Evolutionary conservation across 2,113 vertebrate genomes (phyloP), one percentile per base, ranked within the genome.

Genomic region (Heliornis fulica): DNA sequence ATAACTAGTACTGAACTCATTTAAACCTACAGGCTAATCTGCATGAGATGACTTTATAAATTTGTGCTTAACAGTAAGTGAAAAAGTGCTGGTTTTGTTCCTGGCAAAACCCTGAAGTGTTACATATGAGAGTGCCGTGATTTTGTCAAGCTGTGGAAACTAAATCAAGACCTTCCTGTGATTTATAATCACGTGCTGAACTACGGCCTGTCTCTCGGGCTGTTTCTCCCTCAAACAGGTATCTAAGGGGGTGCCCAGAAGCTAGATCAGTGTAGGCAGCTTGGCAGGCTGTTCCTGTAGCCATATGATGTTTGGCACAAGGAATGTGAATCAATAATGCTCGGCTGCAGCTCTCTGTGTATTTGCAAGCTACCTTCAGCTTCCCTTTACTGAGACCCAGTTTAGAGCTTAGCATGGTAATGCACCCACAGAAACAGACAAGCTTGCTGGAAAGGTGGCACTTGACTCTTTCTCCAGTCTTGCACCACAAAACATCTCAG

Each of bases 381-480:
- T 32, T 56, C 14, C 10, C 21, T 3, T 57, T 48, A 20, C 54
- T 29, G 63, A 64, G 40, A 45, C 21, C 14, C 18, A 28, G 13
- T 43, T 51, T 34, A 46, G 19, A 81, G 63, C 59, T 11, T 12
- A 28, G 23, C 8, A 2, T 4, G 14, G 26, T 13, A 3, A 17
- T 34, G 40, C 15, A 4, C 25, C 43, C 9, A 4, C 12, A 29
- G 65, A 34, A 54, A 15, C 1, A 5, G 14, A 15, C 13, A 38
- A 2, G n/a, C 36, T 48, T 28, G 8, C 0, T 40, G 22, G n/a
- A 26, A 59, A 83, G 69, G 36, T 34, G 38, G 17, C 16, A 13
- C 4, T 1, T 0, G 1, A 31, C 15, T 31, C 9, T 46, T 76
- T 32, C 31, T 25, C 7, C 34, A 25, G 34, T 8, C 29, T 50